Evolutionary conservation across 1,140 invertebrate genomes (phyloP).

Genomic region (Drosophila quadrilineata): DNA sequence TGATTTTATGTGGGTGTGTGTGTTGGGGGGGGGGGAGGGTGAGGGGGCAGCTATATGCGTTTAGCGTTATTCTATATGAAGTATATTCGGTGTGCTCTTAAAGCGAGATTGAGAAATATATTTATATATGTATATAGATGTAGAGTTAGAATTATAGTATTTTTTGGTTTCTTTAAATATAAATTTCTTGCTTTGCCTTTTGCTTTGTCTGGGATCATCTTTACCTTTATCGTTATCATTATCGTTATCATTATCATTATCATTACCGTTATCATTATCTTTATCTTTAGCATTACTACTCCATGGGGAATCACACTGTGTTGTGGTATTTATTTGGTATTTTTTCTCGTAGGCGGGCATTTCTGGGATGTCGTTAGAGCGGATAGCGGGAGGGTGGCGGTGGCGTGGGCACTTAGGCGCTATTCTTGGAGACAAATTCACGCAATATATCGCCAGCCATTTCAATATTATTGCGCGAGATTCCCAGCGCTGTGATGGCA

Average conservation of each 20-base stretch:
- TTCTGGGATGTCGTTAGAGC: no score
- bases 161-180: no score
- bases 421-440: conserved; percentile 87
- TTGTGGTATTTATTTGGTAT: no score
- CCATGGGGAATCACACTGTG: conserved; percentile 17
- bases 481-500: conserved; percentile 93
- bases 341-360: no score
- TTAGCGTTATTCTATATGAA: conserved; percentile 55
- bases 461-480: conserved; percentile 94
- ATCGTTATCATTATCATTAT: conserved; percentile 14
- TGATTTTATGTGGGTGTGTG: not conserved
- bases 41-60: conserved; percentile 2
- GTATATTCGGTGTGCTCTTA: conserved; percentile 50
- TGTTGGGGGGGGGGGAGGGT: not conserved
- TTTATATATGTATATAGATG: conserved; percentile 25
- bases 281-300: conserved; percentile 7
- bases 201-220: conserved; percentile 30
- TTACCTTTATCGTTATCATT: conserved; percentile 21
- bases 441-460: conserved; percentile 97
- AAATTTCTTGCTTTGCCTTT: no score
- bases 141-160: no score
- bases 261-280: not conserved
- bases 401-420: conserved; percentile 61
- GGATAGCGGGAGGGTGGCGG: no score
- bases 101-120: conserved; percentile 42